Base-by-base conservation (phyloP, 2,888 invertebrate genomes). In the Sipha maydis region DNA sequence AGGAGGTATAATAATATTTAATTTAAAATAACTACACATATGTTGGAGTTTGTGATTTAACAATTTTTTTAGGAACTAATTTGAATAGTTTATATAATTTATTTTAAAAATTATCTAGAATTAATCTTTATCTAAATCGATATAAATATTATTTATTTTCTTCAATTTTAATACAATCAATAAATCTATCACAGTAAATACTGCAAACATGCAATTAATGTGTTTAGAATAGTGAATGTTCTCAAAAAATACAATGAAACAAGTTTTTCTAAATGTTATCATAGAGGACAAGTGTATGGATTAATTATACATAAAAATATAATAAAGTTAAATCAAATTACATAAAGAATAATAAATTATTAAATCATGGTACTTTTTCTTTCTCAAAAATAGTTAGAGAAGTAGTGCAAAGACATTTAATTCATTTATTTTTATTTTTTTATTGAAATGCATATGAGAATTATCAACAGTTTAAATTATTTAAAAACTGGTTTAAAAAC, bases 161-260 rank as follows among this genome's bases (percentile, higher is more conserved):
- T 75, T 82, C 28, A 56, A 61, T 82, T 61, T 86, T 41, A 80
- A 88, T 82, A 78, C 48, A n/a, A 69, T 82, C 61, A 82, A 82
- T 88, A 88, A 88, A 82, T 88, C 76, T 88, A 88, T 88, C 88
- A 88, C 88, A 88, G 88, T 88, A 82, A 88, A 82, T 82, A 82
- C 86, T 80, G 86, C 86, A 88, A 41, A 48, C 88, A 88, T 88
- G 88, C 88, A 88, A 88, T 48, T 75, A 67, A 69, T n/a, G 48
- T 67, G 48, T 76, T 86, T 61, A 88, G 73, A 86, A 79, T 86
- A 86, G 82, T 75, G 80, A 79, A 75, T 85, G 34, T 61, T 67
- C 34, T 80, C 79, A 21, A 79, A 71, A 88, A 61, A 76, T 41
- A 76, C n/a, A n/a, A 79, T n/a, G 54, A 79, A 75, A 86, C 41